A percentile compares a stretch with the other conserved stretches of the same genome.
Conservation (phyloP, 1,140 invertebrate species). For the Tetramorium simillimum region DNA sequence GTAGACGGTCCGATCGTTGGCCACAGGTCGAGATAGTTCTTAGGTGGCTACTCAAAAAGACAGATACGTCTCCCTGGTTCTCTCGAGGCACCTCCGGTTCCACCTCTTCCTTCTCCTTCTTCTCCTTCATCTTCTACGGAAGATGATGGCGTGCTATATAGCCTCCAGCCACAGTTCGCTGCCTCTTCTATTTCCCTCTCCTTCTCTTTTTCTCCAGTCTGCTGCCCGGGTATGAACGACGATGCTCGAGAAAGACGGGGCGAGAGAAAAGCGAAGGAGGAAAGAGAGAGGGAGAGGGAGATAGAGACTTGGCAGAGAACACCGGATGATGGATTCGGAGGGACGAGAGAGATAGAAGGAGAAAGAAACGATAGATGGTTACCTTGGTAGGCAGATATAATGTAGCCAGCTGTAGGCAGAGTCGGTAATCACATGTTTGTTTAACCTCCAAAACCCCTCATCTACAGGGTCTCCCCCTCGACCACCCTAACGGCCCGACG, state of each 20-base stretch:
- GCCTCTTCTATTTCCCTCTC: constrained; percentile 52
- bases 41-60: constrained; percentile 68
- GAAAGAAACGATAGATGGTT: constrained; percentile 71
- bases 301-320: constrained; percentile 34
- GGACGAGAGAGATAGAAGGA: constrained; percentile 40
- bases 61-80: constrained; percentile 62
- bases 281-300: constrained; percentile 53
- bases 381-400: constrained; percentile 83
- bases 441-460: constrained; percentile 86
- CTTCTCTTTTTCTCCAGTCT: constrained; percentile 57
- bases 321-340: constrained; percentile 65
- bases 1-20: constrained; percentile 52
- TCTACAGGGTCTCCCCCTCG: constrained; percentile 78
- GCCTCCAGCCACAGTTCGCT: constrained; percentile 67
- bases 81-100: constrained; percentile 58
- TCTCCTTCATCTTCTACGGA: constrained; percentile 57
- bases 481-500: constrained; percentile 77
- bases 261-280: constrained; percentile 26
- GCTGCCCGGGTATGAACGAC: constrained; percentile 42
- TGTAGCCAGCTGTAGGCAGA: constrained; percentile 85
- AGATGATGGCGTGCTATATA: constrained; percentile 69
- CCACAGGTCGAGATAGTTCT: constrained; percentile 44
- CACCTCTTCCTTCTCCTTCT: not conserved
- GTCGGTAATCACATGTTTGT: constrained; percentile 86
- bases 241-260: constrained; percentile 40